Evolutionary conservation across 92 coral and sea anemone species (phyloP).

Genomic region (Epizoanthus scotinus): DNA sequence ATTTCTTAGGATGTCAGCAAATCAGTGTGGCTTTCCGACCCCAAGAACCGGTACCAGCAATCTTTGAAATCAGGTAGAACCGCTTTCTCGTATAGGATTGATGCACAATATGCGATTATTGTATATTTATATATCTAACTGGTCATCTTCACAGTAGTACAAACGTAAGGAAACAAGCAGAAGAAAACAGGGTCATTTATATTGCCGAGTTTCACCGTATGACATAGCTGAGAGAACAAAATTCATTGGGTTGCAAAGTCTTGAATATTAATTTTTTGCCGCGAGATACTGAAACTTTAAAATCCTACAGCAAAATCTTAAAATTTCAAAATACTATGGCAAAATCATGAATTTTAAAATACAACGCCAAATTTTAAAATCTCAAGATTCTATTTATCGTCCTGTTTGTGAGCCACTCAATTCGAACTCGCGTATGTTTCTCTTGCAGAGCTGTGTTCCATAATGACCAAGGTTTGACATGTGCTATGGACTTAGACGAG

Average conservation of each 20-base stretch:
- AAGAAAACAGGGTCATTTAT: too few relatives aligned
- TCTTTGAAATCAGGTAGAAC: slow-evolving; percentile 76
- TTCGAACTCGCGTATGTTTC: background rate
- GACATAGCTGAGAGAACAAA: too few relatives aligned
- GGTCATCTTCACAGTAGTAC: too few relatives aligned
- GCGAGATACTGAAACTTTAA: too few relatives aligned
- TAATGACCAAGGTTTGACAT: slow-evolving; percentile 70
- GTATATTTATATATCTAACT: background rate
- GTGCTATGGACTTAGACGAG: slow-evolving; percentile 69
- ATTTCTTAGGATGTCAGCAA: slow-evolving; percentile 72
- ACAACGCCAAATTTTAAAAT: background rate
- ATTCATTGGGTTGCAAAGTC: background rate
- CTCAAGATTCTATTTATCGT: too few relatives aligned
- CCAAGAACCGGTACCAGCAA: slow-evolving; percentile 87
- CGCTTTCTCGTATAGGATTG: background rate
- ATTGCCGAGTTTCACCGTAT: too few relatives aligned
- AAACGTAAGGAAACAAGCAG: too few relatives aligned
- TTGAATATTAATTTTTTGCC: background rate
- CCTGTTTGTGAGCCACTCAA: too few relatives aligned
- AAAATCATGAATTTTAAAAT: background rate
- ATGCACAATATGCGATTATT: background rate
- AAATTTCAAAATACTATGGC: too few relatives aligned
- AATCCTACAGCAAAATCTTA: background rate
- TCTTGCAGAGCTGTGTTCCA: slow-evolving; percentile 74
- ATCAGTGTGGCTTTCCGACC: slow-evolving; percentile 75